Base-by-base conservation (phyloP, 53 echinoderm and acorn worm genomes). In the Temnopleurus reevesii region DNA sequence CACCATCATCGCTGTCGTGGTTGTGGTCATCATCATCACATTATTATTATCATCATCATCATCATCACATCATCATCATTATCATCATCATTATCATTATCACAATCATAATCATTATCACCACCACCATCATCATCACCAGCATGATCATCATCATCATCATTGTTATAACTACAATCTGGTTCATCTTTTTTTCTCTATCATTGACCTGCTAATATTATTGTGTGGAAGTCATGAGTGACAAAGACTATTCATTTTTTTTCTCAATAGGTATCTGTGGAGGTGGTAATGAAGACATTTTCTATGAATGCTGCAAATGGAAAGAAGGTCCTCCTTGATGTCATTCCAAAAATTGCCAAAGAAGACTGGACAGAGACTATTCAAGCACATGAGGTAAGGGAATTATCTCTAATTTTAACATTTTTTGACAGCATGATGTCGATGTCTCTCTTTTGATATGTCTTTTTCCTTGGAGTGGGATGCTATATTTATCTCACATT, bases 1-100 rank as follows among this genome's bases (percentile, higher is more conserved):
- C 86, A 56, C 94, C 99, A 30, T 96, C 87, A 44, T 99, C 96
- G 90, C 96, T 97, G 33, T 95, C 93, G 26, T 95, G 89, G 95
- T 95, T 93, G 93, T 79, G 19, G 66, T 21, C 18, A 17, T 25
- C 59, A 27, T 59, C 2, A 59, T 59, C 8, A 59, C 8, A 25
- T 59, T 1, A 59, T 59, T 17, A 59, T 27, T n/a, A 10, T 15
- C 0, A n/a, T 2, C 13, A 8, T 21, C 18, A 9, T 59, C 23
- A 49, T 12, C 15, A 15, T 12, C 9, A 49, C 10, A n/a, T n/a
- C 98, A 97, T 97, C 26, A 97, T 95, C 95, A 93, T 79, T 25
- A 81, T 21, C 18, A 17, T 25, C 59, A 27, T 59, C 2, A 59
- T 59, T 17, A 59, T 59, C 8, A 25, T 59, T 1, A 59, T 59